Evolutionary conservation across 2,888 invertebrate species (phyloP).

Genomic region (Eupithecia subfuscata): DNA sequence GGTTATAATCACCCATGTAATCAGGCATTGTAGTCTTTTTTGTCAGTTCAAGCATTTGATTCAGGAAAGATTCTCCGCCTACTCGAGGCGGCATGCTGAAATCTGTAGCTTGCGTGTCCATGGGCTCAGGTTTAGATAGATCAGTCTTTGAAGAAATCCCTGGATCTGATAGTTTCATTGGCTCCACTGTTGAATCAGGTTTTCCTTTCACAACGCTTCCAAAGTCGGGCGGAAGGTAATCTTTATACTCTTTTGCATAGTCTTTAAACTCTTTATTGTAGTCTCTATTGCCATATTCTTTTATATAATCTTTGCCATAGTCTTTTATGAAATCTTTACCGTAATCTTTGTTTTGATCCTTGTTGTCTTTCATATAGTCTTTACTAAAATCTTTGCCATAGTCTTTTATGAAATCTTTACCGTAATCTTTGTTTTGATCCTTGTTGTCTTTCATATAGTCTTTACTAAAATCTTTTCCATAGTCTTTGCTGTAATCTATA

Average conservation of each 20-base stretch:
- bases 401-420: constrained; percentile 37
- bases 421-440: constrained; percentile 39
- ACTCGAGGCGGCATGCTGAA: constrained; percentile 79
- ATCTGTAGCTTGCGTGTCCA: constrained; percentile 72
- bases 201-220: constrained; percentile 81
- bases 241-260: constrained; percentile 61
- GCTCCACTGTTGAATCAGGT: constrained; percentile 73
- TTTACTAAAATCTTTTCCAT: constrained; percentile 39
- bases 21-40: constrained; percentile 82
- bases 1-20: constrained; percentile 78
- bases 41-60: constrained; percentile 81
- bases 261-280: constrained; percentile 41
- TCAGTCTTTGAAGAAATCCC: constrained; percentile 81
- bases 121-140: constrained; percentile 62
- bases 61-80: constrained; percentile 77
- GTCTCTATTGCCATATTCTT: constrained; percentile 41
- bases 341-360: constrained; percentile 40
- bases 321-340: constrained; percentile 38
- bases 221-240: constrained; percentile 82
- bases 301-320: constrained; percentile 41
- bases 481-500: constrained; percentile 48
- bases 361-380: constrained; percentile 39
- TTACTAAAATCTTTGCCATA: constrained; percentile 39
- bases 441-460: constrained; percentile 39
- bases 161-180: constrained; percentile 72